phyloP scores from a whole-genome alignment of 2,888 invertebrate species.

The Pterobdella sp. region DNA sequence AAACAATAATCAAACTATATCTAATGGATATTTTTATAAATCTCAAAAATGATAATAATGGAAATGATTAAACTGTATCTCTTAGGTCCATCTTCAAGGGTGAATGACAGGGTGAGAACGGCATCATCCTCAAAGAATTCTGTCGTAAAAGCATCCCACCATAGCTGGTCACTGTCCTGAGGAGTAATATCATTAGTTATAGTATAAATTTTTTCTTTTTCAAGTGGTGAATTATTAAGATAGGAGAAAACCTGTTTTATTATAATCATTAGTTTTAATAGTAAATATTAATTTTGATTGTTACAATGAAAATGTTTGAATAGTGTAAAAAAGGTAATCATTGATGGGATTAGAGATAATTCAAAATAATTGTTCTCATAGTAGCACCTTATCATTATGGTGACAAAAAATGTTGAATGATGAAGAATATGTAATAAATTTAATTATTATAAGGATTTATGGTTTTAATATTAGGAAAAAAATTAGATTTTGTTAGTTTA shows the following conservation, averaged over 20 bases:
- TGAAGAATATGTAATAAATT: neutral
- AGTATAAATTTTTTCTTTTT: no score
- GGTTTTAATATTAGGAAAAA: neutral
- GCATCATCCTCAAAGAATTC: slow-evolving; percentile 99
- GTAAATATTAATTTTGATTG: no score
- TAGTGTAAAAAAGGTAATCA: no score
- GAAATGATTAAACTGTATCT: slow-evolving; percentile 77
- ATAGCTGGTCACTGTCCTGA: slow-evolving; percentile 93
- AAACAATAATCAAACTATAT: neutral
- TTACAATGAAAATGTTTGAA: no score
- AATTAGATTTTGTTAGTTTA: neutral
- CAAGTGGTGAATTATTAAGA: no score
- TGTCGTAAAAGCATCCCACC: slow-evolving; percentile 99
- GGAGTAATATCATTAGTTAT: slow-evolving; percentile 67
- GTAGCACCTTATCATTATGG: no score
- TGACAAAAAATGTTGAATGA: no score
- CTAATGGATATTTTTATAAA: neutral
- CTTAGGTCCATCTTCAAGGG: slow-evolving; percentile 95
- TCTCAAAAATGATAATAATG: neutral
- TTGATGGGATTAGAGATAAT: no score
- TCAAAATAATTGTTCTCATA: no score
- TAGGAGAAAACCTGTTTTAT: no score
- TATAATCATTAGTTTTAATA: no score
- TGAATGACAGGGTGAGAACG: slow-evolving; percentile 86
- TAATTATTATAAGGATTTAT: neutral